Evolutionary conservation across 2,113 vertebrate species (phyloP), one percentile per base, ranked within the genome.

Genomic region (Piprites chloris): DNA sequence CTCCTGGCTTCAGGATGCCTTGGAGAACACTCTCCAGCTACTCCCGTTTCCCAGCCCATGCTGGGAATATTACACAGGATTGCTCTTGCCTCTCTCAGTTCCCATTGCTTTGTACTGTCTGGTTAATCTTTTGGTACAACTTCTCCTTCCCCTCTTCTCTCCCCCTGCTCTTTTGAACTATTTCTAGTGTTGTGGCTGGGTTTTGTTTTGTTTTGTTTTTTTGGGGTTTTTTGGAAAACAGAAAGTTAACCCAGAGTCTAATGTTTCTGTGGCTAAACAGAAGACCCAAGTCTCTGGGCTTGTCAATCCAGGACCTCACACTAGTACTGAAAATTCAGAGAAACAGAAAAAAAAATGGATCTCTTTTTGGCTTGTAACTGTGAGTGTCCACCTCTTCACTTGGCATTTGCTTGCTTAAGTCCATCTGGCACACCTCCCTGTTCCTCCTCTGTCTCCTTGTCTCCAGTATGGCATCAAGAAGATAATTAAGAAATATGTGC

Each of bases 221-320:
- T 37, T 11, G 9, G 3, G 11, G 22, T 17, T 59, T 33, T 39
- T 23, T 65, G 9, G 10, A 69, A 86, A 71, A 23, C 46, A 71
- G 82, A 83, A 86, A 77, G n/a, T 59, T 86, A 72, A 78, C 28
- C 39, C 68, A 73, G 27, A 58, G 39, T 67, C 81, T 86, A 67
- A 56, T 9, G 35, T 93, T 97, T 93, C 90, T 94, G 79, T 0
- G 41, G 82, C 90, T 95, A 53, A 92, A 59, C 20, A 90, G 82
- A 66, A 84, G 85, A 88, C 87, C 18, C 24, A 74, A 53, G 27
- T 71, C 61, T 93, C 67, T 49, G 49, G 33, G 32, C 17, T 93
- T 66, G 41, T 93, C 83, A 90, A 3, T 86, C 52, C 56, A 86
- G 66, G 88, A 92, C 83, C 93, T 96, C 88, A 93, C 82, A 95